Evolutionary conservation across 2,797 vertebrate species (phyloP), one percentile per base, ranked within the genome.

Genomic region (Silurus lanzhouensis): DNA sequence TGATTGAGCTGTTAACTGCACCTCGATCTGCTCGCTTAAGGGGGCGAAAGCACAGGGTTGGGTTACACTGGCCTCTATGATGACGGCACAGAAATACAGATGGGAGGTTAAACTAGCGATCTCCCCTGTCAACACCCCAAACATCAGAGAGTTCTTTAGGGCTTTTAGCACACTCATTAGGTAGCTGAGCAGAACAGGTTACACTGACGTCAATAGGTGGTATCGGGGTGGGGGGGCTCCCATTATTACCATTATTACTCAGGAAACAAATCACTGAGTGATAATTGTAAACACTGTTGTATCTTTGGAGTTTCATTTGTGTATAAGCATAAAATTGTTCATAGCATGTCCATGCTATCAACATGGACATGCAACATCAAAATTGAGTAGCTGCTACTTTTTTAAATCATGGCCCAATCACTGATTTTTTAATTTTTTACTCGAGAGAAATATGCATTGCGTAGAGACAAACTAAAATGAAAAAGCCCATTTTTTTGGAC

Each of bases 21-120:
- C 87, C 90, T 85, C 84, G 89, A 60, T 66, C 66, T 58, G 55
- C 20, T 82, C 27, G 27, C 58, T 27, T 10, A 15, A 38, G 38
- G 67, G 20, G 3, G 52, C n/a, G 20, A 71, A 71, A 58, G 20
- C 66, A 38, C 27, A 3, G 14, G 81, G 55, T 82, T 52, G 58
- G 27, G 52, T 82, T 82, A 58, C 81, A n/a, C 12, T 58, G 79
- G 79, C 79, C 63, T 67, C 63, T 52, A 55, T 14, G 91, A 94
- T 94, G 94, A 95, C 89, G 92, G 92, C 91, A 93, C 92, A 89
- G 83, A 90, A 93, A 94, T 84, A 92, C 89, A 92, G 93, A 90
- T 79, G 31, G 82, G 83, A 88, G 90, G 88, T 89, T 92, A 91
- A 88, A 92, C 88, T 91, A 88, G 77, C 90, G 91, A 88, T 91